These are phyloP conservation scores for Calycopis cecrops DNA, from an alignment of 1,140 invertebrate species.

Conservation along the genomic window DNA sequence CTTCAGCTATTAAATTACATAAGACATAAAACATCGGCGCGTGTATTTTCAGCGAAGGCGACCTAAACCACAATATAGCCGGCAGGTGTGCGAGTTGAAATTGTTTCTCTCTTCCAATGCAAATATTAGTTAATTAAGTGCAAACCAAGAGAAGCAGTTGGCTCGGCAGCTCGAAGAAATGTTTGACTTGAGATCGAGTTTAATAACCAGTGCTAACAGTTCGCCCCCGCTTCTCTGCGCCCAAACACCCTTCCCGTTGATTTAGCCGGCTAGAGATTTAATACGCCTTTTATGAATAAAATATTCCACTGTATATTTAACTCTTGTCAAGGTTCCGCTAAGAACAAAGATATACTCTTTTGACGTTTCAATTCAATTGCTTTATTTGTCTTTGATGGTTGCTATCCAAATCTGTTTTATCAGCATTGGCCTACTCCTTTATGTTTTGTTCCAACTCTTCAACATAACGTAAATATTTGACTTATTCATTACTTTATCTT, in stretches of 20 bases:
- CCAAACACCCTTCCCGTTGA: no score
- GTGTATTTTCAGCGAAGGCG: constrained; percentile 15
- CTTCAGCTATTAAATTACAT: constrained; percentile 11
- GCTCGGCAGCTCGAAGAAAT: constrained; percentile 29
- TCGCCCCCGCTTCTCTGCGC: not conserved
- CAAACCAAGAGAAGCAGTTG: constrained; percentile 46
- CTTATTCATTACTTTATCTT: no score
- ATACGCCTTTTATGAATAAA: constrained; percentile 6
- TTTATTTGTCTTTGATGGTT: no score
- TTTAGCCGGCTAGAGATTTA: not conserved
- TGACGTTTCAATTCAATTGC: not conserved
- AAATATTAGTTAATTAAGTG: constrained; percentile 72
- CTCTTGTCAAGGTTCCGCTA: no score
- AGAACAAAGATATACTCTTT: no score
- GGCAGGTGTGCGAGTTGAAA: constrained; percentile 52
- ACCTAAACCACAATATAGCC: constrained; percentile 47
- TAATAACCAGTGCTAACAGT: constrained; percentile 34
- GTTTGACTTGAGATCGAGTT: constrained; percentile 54
- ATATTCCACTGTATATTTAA: not conserved
- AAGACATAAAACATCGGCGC: constrained; percentile 6
- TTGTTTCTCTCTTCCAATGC: constrained; percentile 57
- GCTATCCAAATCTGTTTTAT: no score
- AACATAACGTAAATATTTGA: no score
- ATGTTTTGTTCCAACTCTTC: no score
- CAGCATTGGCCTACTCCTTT: no score